Evolutionary conservation across 1,140 invertebrate species (phyloP), one percentile per base, ranked within the genome.

Genomic region (Drosophila lacteicornis): DNA sequence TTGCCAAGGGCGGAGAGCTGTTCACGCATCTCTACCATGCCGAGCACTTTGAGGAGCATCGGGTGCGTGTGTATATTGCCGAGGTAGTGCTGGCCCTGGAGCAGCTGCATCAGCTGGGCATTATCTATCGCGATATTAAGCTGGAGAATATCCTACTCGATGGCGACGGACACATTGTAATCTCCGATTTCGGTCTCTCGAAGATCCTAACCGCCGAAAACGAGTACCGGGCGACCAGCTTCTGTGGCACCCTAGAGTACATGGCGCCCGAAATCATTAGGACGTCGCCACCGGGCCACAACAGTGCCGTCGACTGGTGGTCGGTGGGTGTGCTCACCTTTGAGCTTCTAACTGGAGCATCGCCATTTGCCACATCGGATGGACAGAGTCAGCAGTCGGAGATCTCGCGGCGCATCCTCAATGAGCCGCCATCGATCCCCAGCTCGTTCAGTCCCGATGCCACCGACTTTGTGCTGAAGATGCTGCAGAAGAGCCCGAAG

Each of bases 251-350:
- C 49, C 97, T 99, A 73, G 98, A 99, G 92, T 98, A 98, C 91
- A 98, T 98, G 98, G 97, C 98, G 4, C 98, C 98, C 11, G 98
- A 99, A 93, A 96, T 99, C 15, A 97, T 99, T 36, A 94, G 96
- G 74, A 96, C 96, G 51, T 96, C 96, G 60, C 95, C 95, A 46
- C 95, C 95, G 58, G 98, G 98, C 36, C 98, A 99, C 93, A 97
- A 98, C 95, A 96, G 97, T 92, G 97, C 97, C 74, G 98, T 99
- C 3, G 98, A 99, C 93, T 99, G 98, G 98, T 99, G 98, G 98
- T 98, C 97, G 56, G 96, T 99, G 1, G 98, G 98, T n/a, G 98
- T 99, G 0, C 93, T 99, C 15, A 98, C 97, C 0, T 99, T 98
- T 94, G 98, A 99, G 94, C 94, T 99, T 9, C 93, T 99, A n/a